Percentiles rank a stretch among this genome's conserved stretches.
Conservation (phyloP, 2,797 vertebrate genomes). For the Philypnodon macrostomus region DNA sequence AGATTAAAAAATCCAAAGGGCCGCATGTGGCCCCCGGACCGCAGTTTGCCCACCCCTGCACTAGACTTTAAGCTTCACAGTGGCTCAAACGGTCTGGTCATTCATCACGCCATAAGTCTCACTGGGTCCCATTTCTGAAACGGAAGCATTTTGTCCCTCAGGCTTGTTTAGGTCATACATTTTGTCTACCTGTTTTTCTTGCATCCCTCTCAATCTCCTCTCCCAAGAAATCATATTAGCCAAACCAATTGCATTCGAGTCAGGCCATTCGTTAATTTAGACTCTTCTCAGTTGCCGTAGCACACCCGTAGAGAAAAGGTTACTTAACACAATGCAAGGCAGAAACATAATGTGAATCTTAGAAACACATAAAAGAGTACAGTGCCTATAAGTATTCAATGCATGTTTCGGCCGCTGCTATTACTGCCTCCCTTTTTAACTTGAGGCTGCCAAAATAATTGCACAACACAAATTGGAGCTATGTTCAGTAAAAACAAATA, state of each 20-base stretch:
- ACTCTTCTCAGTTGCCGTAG: constrained; percentile 19
- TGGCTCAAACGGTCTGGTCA: no score
- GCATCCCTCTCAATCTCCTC: no score
- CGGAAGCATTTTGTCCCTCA: no score
- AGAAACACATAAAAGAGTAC: neutral
- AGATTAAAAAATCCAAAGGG: no score
- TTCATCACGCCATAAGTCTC: no score
- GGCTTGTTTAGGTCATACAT: no score
- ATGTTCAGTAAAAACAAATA: neutral
- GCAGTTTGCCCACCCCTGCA: no score
- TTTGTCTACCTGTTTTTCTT: no score
- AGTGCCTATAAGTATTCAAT: neutral
- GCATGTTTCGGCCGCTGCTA: neutral
- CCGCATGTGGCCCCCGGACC: no score
- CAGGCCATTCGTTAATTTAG: constrained; percentile 67
- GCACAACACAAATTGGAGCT: neutral
- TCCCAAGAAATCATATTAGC: constrained; percentile 72
- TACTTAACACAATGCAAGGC: neutral
- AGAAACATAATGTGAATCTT: neutral
- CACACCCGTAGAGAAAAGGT: constrained; percentile 4
- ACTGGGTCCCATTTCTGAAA: no score
- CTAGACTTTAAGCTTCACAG: no score
- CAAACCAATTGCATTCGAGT: constrained; percentile 69
- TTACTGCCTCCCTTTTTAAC: constrained; percentile 1
- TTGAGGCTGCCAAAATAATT: constrained; percentile 3